Evolutionary conservation across 2,113 vertebrate genomes (phyloP), one percentile per base, ranked within the genome.

Genomic region (Terrapene triunguis): DNA sequence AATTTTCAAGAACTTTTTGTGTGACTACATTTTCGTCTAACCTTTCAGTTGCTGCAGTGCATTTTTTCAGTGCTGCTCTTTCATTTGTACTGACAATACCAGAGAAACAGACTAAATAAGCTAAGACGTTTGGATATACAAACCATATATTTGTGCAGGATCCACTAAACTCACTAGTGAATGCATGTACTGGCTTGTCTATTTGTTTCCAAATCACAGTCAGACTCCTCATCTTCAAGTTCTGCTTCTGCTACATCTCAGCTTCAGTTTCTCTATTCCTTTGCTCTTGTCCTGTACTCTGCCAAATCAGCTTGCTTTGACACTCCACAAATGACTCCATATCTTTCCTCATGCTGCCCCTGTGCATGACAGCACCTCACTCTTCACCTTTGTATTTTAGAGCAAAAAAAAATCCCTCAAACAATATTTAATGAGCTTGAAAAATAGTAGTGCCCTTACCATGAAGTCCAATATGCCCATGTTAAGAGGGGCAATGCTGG

Each of bases 121-220:
- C 59, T 78, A 29, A 93, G 32, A 92, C 2, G 62, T 5, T 2
- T n/a, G n/a, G 24, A 48, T 93, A 69, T 79, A 95, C 94, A 48
- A 85, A 47, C 59, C 27, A 53, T 4, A 0, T 1, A 94, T 47
- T 50, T 57, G 38, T 48, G 80, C 84, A 80, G 84, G 88, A 87
- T 74, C 74, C 80, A 9, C 27, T 53, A 42, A 79, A 84, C n/a
- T 78, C 72, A 88, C 62, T 11, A 55, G 85, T 22, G 80, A 96
- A 95, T 88, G 87, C 69, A 87, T 92, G 78, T 82, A 85, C 89
- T 11, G 76, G 44, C 24, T 84, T 84, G 88, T 92, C 87, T 89
- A 44, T 87, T 53, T 82, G 42, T 80, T 84, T 92, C 92, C 11
- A 89, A 84, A 90, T 85, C 76, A 76, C 42, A 57, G 79, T 86